Evolutionary conservation across 2,888 invertebrate species (phyloP), one percentile per base, ranked within the genome.

Genomic region (Drosophila anomalata): DNA sequence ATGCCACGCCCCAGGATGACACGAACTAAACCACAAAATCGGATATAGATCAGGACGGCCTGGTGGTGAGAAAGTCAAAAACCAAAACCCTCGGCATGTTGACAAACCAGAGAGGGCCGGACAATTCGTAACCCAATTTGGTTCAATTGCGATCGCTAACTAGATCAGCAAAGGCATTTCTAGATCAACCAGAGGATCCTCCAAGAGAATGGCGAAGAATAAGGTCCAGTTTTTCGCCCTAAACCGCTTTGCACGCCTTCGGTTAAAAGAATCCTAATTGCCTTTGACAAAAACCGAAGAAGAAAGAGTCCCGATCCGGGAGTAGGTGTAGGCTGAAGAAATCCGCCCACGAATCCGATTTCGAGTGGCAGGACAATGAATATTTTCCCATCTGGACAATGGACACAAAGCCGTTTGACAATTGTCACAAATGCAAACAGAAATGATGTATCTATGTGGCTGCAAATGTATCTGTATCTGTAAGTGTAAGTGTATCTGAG

Each of bases 191-290:
- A 29, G n/a, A 7, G 14, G 17, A 36, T 33, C 31, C 4, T 11
- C 20, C 17, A n/a, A 24, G 54, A 63, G 51, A 11, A 24, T 24
- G 12, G 58, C 11, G 22, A 24, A 44, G 17, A 14, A 33, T 22
- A 36, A n/a, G 8, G 47, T 36, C 42, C 39, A 42, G 51, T 41
- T 51, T 61, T 41, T 41, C 26, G 42, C 36, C 26, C 41, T 70
- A 59, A 84, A 65, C 73, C 72, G 79, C 73, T 83, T 83, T 73
- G 73, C 72, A 81, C 82, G 77, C 81, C 82, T 69, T 51, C 55
- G 50, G 42, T 31, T 26, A 67, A 56, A 31, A 54, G 60, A 62
- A 53, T 47, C 80, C 72, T 85, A 87, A 87, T 84, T 85, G 79
- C 68, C 78, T 79, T 87, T 87, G 83, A 83, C 83, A 83, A 76